Evolutionary conservation across 2,113 vertebrate species (phyloP).

Genomic region (Sebastes schlegelii): DNA sequence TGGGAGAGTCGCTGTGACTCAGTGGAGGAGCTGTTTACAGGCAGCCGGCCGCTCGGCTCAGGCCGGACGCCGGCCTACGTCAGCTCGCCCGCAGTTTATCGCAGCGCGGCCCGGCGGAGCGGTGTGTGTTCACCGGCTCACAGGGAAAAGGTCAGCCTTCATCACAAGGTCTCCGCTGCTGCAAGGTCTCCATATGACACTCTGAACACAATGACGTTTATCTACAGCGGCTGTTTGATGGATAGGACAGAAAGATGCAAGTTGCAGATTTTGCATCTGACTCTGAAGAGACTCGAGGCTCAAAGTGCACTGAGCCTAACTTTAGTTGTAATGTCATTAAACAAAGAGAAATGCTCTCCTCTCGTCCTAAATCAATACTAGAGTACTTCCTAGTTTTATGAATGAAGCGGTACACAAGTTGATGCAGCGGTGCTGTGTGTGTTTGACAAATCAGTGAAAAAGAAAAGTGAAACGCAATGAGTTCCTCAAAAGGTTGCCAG

Average conservation of each 20-base stretch:
- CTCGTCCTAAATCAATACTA: too few relatives aligned
- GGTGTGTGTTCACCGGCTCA: not conserved
- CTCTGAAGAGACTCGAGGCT: not conserved
- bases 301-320: not conserved
- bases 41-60: constrained; percentile 28
- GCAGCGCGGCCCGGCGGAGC: not conserved
- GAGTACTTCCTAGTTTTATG: too few relatives aligned
- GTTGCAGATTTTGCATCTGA: not conserved
- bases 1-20: constrained; percentile 63
- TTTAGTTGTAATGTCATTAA: too few relatives aligned
- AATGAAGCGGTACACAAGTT: too few relatives aligned
- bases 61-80: constrained; percentile 54
- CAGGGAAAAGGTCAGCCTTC: constrained; percentile 32
- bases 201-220: constrained; percentile 35
- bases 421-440: too few relatives aligned
- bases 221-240: constrained; percentile 8
- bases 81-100: constrained; percentile 44
- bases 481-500: too few relatives aligned
- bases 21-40: constrained; percentile 74
- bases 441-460: too few relatives aligned
- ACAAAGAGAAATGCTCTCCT: too few relatives aligned
- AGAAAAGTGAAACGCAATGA: too few relatives aligned
- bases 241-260: not conserved
- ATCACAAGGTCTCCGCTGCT: constrained; percentile 18
- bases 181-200: constrained; percentile 8